Conservation (phyloP, 2,113 vertebrate genomes). For the Silurus asotus region DNA sequence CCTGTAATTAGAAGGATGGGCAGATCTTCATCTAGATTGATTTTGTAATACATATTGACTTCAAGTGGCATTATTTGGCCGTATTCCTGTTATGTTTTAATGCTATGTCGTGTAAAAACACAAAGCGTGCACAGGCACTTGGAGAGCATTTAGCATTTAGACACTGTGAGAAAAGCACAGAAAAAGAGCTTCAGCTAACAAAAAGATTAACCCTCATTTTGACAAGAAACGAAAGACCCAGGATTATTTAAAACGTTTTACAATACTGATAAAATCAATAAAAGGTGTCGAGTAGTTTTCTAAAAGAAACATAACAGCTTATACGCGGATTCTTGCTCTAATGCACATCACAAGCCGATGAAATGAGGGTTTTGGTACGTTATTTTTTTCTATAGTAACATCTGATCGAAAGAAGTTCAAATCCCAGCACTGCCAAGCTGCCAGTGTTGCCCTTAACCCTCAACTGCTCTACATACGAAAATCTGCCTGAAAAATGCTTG, state of each 20-base stretch:
- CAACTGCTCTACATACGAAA: no score
- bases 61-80: constrained; percentile 97
- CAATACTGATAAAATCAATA: neutral
- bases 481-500: neutral
- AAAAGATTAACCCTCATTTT: neutral
- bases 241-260: neutral
- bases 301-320: neutral
- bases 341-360: neutral
- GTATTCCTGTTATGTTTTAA: constrained; percentile 93
- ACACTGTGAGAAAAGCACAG: neutral
- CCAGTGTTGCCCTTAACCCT: no score
- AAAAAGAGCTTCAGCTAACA: neutral
- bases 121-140: constrained; percentile 60
- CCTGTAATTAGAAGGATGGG: constrained; percentile 99
- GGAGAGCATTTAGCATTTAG: neutral
- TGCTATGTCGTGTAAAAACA: constrained; percentile 85
- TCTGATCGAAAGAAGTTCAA: no score
- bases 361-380: neutral
- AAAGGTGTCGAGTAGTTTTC: neutral
- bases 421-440: no score
- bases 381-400: neutral
- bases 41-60: constrained; percentile 99
- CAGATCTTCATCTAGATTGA: constrained; percentile 99
- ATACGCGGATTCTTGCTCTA: neutral
- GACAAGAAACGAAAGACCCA: neutral